Evolutionary conservation across 2,113 vertebrate genomes (phyloP).

Genomic region (Pteronura brasiliensis): DNA sequence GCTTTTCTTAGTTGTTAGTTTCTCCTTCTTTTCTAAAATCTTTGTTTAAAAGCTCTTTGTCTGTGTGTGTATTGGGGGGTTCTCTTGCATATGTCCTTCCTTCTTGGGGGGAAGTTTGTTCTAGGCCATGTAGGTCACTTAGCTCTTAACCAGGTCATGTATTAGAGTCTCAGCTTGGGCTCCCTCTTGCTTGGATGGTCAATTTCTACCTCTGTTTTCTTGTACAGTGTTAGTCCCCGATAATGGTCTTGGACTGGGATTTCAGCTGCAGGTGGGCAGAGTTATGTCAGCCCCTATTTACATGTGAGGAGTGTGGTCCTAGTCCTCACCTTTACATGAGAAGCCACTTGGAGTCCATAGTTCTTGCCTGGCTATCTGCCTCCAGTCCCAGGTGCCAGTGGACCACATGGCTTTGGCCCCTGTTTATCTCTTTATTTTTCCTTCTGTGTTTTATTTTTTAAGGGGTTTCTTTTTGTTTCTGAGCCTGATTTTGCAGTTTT

Average conservation of each 20-base stretch:
- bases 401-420: neutral
- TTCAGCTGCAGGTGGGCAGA: neutral
- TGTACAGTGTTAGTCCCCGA: neutral
- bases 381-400: neutral
- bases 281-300: neutral
- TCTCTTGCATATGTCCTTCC: neutral
- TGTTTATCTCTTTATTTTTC: neutral
- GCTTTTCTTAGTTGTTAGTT: neutral
- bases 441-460: neutral
- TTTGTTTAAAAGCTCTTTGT: conserved; percentile 13
- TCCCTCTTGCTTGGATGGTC: neutral
- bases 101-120: neutral
- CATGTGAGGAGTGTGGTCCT: neutral
- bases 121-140: neutral
- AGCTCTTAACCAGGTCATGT: neutral
- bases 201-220: conserved; percentile 11
- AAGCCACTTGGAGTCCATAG: neutral
- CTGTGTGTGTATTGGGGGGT: neutral
- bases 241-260: neutral
- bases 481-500: neutral
- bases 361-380: neutral
- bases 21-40: conserved; percentile 25
- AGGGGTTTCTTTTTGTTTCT: neutral
- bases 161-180: neutral
- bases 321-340: neutral